Conservation (phyloP, 2,888 invertebrate species). For the Dione vanillae region DNA sequence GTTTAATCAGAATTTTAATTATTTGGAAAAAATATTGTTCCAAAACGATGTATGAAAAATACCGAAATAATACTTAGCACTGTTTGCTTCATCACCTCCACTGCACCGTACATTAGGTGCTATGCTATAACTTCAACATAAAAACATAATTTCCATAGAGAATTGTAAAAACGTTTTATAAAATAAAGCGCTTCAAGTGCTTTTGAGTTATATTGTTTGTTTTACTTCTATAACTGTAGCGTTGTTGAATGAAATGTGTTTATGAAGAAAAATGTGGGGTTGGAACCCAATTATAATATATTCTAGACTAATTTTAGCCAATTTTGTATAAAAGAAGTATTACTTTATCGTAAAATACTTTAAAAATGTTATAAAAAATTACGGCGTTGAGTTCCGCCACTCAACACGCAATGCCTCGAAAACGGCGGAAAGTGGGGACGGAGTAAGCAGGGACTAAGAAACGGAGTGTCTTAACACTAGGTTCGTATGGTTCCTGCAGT, state of each 20-base stretch:
- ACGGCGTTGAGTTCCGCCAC: too few species aligned
- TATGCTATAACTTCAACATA: background rate
- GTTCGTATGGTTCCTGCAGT: too few species aligned
- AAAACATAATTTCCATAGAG: conserved; percentile 23
- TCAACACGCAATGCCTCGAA: too few species aligned
- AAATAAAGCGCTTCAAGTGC: background rate
- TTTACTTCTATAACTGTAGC: background rate
- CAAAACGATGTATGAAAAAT: background rate
- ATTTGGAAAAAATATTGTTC: too few species aligned
- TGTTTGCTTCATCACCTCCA: background rate
- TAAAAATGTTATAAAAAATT: too few species aligned
- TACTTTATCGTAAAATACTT: too few species aligned
- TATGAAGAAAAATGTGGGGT: background rate
- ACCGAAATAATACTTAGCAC: background rate
- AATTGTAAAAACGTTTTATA: conserved; percentile 11
- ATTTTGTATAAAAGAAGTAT: background rate
- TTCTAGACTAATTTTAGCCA: background rate
- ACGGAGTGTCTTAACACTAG: too few species aligned
- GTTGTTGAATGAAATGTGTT: conserved; percentile 5
- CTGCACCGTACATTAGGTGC: background rate
- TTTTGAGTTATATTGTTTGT: conserved; percentile 7
- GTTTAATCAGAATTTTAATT: too few species aligned
- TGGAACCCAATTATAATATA: background rate
- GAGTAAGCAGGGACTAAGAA: too few species aligned
- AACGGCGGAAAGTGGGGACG: too few species aligned